Evolutionary conservation across 2,888 invertebrate species (phyloP).

Genomic region (Drosophila quinaria): DNA sequence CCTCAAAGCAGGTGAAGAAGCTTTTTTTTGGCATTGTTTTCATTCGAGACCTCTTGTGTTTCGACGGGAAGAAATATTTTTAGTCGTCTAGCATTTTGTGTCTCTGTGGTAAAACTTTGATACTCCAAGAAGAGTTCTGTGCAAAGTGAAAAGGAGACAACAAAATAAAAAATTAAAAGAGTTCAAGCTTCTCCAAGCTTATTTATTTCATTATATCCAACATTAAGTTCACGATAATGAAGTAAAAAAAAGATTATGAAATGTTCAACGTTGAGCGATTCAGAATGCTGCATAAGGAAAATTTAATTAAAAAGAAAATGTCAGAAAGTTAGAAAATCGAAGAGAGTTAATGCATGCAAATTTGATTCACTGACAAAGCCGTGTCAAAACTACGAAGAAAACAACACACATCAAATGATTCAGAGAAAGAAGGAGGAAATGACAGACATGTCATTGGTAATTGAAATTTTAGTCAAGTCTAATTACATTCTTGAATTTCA

Average conservation of each 20-base stretch:
- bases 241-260: too few relatives aligned
- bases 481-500: not conserved
- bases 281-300: not conserved
- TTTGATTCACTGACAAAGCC: not conserved
- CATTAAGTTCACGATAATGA: too few relatives aligned
- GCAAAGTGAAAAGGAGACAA: too few relatives aligned
- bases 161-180: too few relatives aligned
- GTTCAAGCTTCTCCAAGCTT: too few relatives aligned
- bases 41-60: not conserved
- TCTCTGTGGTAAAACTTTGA: not conserved
- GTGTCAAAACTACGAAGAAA: not conserved
- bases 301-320: not conserved
- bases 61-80: not conserved
- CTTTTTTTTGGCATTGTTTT: slow-evolving; percentile 1
- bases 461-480: not conserved
- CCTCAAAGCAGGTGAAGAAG: slow-evolving; percentile 3
- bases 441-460: not conserved
- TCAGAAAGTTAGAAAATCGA: not conserved
- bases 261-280: too few relatives aligned
- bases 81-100: not conserved
- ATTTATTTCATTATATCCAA: too few relatives aligned
- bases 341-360: not conserved
- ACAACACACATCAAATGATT: not conserved
- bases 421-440: not conserved
- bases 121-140: too few relatives aligned